phyloP scores from a whole-genome alignment of 2,797 vertebrate genomes.

The Rhinichthys osculus region DNA sequence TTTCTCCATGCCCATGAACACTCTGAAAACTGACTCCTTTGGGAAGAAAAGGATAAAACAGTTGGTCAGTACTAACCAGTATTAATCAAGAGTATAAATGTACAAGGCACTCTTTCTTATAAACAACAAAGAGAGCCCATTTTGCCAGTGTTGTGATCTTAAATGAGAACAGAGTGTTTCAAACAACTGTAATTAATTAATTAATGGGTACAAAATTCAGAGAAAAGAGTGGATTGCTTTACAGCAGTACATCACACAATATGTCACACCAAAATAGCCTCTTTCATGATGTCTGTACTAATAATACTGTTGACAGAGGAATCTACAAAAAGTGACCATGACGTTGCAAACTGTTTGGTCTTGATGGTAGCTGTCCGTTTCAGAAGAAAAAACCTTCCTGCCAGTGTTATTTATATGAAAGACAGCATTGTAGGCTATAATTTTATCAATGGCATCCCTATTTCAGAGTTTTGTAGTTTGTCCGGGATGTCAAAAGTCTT shows the following conservation, averaged over 20 bases:
- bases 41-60: conserved; percentile 24
- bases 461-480: background rate
- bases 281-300: too few relatives aligned
- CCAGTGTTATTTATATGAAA: background rate
- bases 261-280: background rate
- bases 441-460: background rate
- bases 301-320: background rate
- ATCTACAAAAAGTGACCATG: background rate
- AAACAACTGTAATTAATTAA: background rate
- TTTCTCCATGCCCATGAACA: conserved; percentile 77
- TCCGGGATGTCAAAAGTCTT: background rate
- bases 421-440: background rate
- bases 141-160: background rate
- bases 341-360: background rate
- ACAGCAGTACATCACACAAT: background rate
- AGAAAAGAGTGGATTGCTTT: background rate
- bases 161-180: background rate
- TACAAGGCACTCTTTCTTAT: background rate
- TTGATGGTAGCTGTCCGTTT: background rate
- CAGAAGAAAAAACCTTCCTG: background rate
- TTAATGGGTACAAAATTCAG: background rate
- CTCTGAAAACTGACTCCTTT: conserved; percentile 81
- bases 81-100: background rate
- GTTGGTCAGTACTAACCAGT: background rate
- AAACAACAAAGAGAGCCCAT: background rate